These are phyloP conservation scores for Leptinotarsa rubiginosa DNA, from an alignment of 2,888 invertebrate species.

Conservation along the genomic window DNA sequence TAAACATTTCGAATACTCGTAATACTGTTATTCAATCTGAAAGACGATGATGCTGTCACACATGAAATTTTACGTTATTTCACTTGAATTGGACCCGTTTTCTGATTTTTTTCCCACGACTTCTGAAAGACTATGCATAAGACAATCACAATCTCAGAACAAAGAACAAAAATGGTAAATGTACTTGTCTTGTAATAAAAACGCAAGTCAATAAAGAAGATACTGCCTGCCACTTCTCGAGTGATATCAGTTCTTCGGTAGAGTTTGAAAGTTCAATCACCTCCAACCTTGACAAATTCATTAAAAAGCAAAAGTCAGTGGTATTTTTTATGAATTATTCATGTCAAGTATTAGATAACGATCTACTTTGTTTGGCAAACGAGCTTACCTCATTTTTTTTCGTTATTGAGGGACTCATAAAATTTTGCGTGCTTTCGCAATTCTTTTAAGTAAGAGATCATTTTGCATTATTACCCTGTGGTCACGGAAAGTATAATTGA, in stretches of 20 bases:
- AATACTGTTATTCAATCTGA: too few relatives aligned
- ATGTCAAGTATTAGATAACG: constrained; percentile 11
- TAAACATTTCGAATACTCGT: too few relatives aligned
- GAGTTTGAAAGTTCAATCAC: background rate
- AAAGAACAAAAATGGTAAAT: background rate
- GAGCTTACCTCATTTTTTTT: background rate
- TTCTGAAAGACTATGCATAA: background rate
- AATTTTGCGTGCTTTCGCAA: background rate
- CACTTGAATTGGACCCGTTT: background rate
- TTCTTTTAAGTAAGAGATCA: background rate
- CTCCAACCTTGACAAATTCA: constrained; percentile 18
- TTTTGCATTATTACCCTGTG: background rate
- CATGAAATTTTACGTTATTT: background rate
- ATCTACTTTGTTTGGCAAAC: constrained; percentile 13
- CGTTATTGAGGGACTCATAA: background rate
- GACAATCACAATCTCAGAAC: background rate
- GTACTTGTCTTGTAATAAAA: background rate
- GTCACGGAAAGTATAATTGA: background rate
- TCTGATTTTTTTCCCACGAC: background rate
- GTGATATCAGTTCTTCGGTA: background rate
- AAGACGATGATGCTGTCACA: too few relatives aligned
- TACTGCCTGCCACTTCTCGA: background rate
- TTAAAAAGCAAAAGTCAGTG: constrained; percentile 9
- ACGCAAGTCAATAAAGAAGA: background rate
- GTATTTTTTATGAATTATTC: constrained; percentile 10